These are phyloP conservation scores for Lophotriccus pileatus DNA, from an alignment of 2,797 vertebrate genomes.

Conservation along the genomic window DNA sequence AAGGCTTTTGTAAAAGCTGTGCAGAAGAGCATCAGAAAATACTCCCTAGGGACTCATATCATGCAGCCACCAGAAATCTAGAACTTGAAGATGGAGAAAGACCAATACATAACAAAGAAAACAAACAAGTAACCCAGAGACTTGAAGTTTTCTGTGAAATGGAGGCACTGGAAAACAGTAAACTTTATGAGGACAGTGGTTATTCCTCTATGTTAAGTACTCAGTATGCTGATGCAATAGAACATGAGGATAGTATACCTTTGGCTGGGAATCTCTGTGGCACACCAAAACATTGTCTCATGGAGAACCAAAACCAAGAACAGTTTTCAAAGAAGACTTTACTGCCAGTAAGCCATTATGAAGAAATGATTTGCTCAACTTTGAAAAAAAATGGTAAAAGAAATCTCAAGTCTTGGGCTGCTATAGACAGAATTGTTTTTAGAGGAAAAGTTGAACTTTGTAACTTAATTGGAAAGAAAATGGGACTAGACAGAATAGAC, in stretches of 20 bases:
- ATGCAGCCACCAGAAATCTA: not conserved
- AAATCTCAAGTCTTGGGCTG: constrained; percentile 80
- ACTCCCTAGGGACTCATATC: constrained; percentile 3
- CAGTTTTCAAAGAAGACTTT: constrained; percentile 62
- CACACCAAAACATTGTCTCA: constrained; percentile 54
- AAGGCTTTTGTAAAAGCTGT: constrained; percentile 57
- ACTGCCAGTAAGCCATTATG: constrained; percentile 84
- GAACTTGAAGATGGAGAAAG: constrained; percentile 56
- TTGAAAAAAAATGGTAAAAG: constrained; percentile 80
- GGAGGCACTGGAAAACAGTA: constrained; percentile 52
- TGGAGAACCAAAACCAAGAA: constrained; percentile 34
- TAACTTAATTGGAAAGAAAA: constrained; percentile 88
- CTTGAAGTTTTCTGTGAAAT: constrained; percentile 49
- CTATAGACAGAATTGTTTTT: constrained; percentile 77
- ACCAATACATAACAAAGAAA: constrained; percentile 86
- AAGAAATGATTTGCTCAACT: constrained; percentile 83
- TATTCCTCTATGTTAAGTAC: constrained; percentile 86
- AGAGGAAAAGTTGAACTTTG: constrained; percentile 74
- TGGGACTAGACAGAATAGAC: constrained; percentile 87
- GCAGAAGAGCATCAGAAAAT: constrained; percentile 50
- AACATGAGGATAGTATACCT: constrained; percentile 65
- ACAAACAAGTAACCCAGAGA: constrained; percentile 60
- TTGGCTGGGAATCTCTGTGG: constrained; percentile 59
- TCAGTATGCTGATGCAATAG: constrained; percentile 56
- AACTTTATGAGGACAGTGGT: constrained; percentile 85